phyloP scores from a whole-genome alignment of 2,888 invertebrate genomes.

The Gortyna flavago region DNA sequence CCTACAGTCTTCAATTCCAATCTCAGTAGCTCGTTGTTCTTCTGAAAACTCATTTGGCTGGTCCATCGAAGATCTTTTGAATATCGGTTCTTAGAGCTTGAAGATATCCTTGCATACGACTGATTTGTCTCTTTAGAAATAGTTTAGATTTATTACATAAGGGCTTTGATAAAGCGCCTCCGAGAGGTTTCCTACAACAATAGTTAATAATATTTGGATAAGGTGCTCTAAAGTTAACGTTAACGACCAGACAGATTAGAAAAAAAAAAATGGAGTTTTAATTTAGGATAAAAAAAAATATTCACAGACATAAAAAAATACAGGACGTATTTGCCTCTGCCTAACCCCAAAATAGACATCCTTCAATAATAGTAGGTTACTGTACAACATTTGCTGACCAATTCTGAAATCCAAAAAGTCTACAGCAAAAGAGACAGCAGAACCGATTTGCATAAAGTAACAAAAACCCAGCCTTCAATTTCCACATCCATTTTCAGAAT shows the following conservation, averaged over 20 bases:
- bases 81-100: constrained; percentile 10
- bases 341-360: no score
- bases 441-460: no score
- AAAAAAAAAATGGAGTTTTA: no score
- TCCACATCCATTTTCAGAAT: neutral
- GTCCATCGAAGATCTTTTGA: constrained; percentile 24
- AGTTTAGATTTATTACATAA: constrained; percentile 3
- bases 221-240: neutral
- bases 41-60: constrained; percentile 41
- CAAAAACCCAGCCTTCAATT: neutral
- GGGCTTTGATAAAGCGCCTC: neutral
- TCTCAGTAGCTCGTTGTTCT: constrained; percentile 39
- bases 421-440: neutral
- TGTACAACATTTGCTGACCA: no score
- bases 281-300: no score
- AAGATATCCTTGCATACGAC: constrained; percentile 15
- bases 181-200: no score
- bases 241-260: neutral
- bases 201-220: neutral
- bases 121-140: constrained; percentile 21
- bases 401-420: no score
- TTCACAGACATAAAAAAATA: no score
- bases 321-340: no score
- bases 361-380: no score
- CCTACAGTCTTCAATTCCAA: constrained; percentile 30